These are phyloP conservation scores for Eueremaeus valkanovi DNA, from an alignment of 2,888 invertebrate species.

Conservation along the genomic window DNA sequence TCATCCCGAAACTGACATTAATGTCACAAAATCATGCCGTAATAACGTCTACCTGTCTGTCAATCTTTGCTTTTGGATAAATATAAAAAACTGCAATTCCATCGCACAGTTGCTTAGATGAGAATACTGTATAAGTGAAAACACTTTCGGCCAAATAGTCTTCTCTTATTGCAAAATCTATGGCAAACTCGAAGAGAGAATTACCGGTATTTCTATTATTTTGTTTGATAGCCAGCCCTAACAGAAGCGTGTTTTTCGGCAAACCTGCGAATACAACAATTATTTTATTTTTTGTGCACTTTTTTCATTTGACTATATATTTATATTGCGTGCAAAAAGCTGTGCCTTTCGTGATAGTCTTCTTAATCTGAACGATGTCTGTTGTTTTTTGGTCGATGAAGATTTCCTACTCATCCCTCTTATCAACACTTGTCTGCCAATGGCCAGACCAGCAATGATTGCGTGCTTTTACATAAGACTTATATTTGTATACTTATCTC, in stretches of 20 bases:
- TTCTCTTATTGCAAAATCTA: background rate
- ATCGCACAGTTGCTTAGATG: background rate
- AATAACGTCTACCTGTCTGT: slow-evolving; percentile 26
- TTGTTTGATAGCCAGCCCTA: background rate
- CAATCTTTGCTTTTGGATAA: background rate
- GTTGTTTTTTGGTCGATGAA: slow-evolving; percentile 22
- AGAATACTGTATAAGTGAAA: background rate
- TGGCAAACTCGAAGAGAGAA: background rate
- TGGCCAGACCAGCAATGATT: slow-evolving; percentile 3
- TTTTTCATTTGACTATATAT: slow-evolving; percentile 2
- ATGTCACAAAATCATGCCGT: slow-evolving; percentile 24
- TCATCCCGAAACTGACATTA: slow-evolving; percentile 1
- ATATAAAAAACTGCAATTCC: background rate
- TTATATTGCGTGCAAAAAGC: slow-evolving; percentile 14
- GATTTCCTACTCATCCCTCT: slow-evolving; percentile 11
- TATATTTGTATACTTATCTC: slow-evolving; percentile 9
- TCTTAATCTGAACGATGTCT: slow-evolving; percentile 16
- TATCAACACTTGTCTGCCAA: slow-evolving; percentile 27
- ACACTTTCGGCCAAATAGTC: background rate
- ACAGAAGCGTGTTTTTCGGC: slow-evolving; percentile 7
- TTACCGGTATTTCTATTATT: background rate
- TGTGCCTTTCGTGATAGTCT: background rate
- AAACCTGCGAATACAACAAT: background rate
- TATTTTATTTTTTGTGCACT: background rate
- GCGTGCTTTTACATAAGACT: slow-evolving; percentile 21